Evolutionary conservation across 2,797 vertebrate species (phyloP), one percentile per base, ranked within the genome.

Genomic region (Tangara arthus): DNA sequence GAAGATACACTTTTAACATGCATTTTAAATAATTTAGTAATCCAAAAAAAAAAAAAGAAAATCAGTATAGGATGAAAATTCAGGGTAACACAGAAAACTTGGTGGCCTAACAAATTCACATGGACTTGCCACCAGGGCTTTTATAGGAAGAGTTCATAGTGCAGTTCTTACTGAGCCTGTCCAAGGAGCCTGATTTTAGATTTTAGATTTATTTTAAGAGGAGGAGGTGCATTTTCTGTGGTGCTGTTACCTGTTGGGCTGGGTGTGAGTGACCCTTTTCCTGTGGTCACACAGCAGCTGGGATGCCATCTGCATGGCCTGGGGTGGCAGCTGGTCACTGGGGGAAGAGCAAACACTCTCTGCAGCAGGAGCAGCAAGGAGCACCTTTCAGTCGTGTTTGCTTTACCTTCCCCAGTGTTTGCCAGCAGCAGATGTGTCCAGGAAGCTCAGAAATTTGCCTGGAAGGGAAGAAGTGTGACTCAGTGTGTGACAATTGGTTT

Each of bases 351-450:
- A 98, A 97, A 98, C 88, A 97, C 88, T 72, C 71, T 80, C 83
- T 96, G 79, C 94, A 94, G 69, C 66, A 37, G 89, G 69, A 92
- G 66, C 87, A 84, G 77, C 79, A 91, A 37, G 79, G 81, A 93
- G 75, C 91, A 76, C 89, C 90, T 95, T 79, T 70, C 90, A 59
- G 80, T 85, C 63, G 47, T 98, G 96, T 98, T 98, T 97, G 95
- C 93, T 98, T 96, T 89, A 27, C 65, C 55, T 98, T 97, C 92
- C 94, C 85, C 75, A 15, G 80, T 52, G 89, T 94, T 97, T 97
- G 94, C 95, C 97, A 97, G 60, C 86, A 97, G 96, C 98, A 98
- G 97, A 97, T 97, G 97, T 95, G 97, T 94, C 96, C 96, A 93
- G 96, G 92, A 95, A 97, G 95, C 97, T 98, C 97, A 41, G 69